Percentiles rank a stretch among this genome's conserved stretches.
phyloP scores from a whole-genome alignment of 1,140 invertebrate species.

The Coboldia fuscipes region DNA sequence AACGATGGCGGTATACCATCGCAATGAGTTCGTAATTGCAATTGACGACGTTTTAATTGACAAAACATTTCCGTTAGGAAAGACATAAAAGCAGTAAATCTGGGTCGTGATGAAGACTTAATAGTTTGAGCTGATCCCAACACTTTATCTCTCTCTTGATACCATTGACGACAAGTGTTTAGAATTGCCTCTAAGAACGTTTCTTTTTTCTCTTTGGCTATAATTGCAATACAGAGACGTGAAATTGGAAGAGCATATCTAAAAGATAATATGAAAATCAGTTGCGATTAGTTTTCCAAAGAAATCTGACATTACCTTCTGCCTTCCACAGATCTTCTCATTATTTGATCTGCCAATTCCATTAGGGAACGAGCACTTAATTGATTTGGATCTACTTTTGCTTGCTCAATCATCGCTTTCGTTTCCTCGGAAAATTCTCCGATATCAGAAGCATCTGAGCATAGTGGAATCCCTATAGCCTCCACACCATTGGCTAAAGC shows the following conservation, averaged over 20 bases:
- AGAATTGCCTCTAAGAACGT: conserved; percentile 73
- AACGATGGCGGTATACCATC: conserved; percentile 45
- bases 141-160: conserved; percentile 55
- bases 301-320: conserved; percentile 21
- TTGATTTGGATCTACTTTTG: conserved; percentile 57
- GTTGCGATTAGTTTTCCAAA: neutral
- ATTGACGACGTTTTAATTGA: conserved; percentile 52
- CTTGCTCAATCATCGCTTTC: conserved; percentile 44
- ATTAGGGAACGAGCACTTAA: conserved; percentile 54
- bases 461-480: conserved; percentile 26
- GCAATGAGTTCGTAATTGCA: conserved; percentile 40
- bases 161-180: conserved; percentile 77
- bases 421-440: conserved; percentile 48
- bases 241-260: conserved; percentile 53
- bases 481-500: conserved; percentile 35
- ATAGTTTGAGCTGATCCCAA: conserved; percentile 19
- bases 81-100: conserved; percentile 65
- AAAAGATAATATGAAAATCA: neutral
- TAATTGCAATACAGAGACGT: conserved; percentile 59
- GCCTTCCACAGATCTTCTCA: conserved; percentile 55
- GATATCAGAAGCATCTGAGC: conserved; percentile 44
- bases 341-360: conserved; percentile 61
- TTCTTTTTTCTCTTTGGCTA: conserved; percentile 66
- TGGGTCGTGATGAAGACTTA: conserved; percentile 25
- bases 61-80: conserved; percentile 78